phyloP scores from a whole-genome alignment of 2,888 invertebrate species.

The Phania funesta region DNA sequence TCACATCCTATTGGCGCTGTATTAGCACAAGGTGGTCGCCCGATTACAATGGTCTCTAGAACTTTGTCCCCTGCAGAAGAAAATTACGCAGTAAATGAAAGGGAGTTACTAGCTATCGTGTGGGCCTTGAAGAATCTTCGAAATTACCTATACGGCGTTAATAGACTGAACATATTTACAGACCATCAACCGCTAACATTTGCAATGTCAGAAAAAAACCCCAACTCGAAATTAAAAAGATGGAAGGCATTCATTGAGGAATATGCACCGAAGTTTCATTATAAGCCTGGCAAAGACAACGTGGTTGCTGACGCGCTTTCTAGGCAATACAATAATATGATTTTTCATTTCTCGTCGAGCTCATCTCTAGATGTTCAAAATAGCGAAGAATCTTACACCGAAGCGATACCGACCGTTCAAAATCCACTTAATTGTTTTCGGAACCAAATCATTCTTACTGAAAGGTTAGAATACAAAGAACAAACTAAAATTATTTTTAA shows the following conservation, averaged over 20 bases:
- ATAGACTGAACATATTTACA: constrained; percentile 11
- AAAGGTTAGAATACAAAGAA: too few species aligned
- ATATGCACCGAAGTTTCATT: constrained; percentile 17
- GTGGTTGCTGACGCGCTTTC: constrained; percentile 13
- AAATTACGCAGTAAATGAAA: constrained; percentile 13
- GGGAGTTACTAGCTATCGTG: constrained; percentile 25
- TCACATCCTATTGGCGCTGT: constrained; percentile 54
- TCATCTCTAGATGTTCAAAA: neutral
- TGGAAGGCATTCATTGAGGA: constrained; percentile 47
- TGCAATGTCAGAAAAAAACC: constrained; percentile 25
- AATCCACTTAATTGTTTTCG: constrained; percentile 11
- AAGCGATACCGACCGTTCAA: constrained; percentile 18
- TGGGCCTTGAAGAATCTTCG: constrained; percentile 20
- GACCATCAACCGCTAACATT: constrained; percentile 36
- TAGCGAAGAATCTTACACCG: constrained; percentile 25
- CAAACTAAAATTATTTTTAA: too few species aligned
- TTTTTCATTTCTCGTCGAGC: neutral
- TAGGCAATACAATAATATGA: neutral
- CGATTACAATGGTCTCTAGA: neutral
- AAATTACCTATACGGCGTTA: constrained; percentile 27
- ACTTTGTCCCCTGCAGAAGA: constrained; percentile 11
- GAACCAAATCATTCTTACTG: neutral
- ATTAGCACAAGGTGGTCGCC: neutral
- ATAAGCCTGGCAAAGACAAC: neutral
- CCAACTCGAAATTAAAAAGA: constrained; percentile 34